Evolutionary conservation across 2,113 vertebrate genomes (phyloP), one percentile per base, ranked within the genome.

Genomic region (Aptenodytes patagonicus): DNA sequence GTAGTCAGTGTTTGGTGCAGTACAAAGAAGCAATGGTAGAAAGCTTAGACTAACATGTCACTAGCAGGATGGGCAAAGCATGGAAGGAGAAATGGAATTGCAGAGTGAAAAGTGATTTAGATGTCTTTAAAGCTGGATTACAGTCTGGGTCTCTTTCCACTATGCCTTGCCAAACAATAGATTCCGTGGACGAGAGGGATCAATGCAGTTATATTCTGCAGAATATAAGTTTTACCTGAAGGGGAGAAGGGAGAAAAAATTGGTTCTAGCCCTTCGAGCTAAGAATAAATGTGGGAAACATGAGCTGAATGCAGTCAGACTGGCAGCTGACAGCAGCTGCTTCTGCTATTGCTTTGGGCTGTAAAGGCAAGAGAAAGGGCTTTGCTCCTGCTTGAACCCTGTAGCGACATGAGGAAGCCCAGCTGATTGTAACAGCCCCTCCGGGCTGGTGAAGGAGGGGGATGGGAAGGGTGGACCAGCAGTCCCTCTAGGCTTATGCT

Each of bases 151-250:
- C 54, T 69, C 13, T 44, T 54, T 47, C 16, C 17, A 3, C 25
- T 58, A 2, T 13, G 16, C 16, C 1, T 14, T 81, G 57, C 47
- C 0, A 1, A 57, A 51, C 4, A 10, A 7, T 13, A 31, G 46
- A 24, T 71, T 61, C 17, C 13, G 31, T 31, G 51, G 64, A 17
- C 11, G 46, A 54, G 34, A 60, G 17, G 21, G 36, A 42, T 18
- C 16, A 2, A 36, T 28, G 52, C 28, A 24, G 31, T 72, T 51
- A 12, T 3, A 2, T 77, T 62, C 64, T 81, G 83, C 17, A 42
- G 58, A 68, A 68, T 13, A 26, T 17, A n/a, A n/a, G 15, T 77
- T 60, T 12, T 44, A 25, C 46, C 47, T 57, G 57, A 66, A 83
- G 40, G 18, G 38, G 14, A 28, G 15, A 54, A 52, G 29, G 36